Conservation (phyloP, 2,113 vertebrate species). For the Salminus brasiliensis region DNA sequence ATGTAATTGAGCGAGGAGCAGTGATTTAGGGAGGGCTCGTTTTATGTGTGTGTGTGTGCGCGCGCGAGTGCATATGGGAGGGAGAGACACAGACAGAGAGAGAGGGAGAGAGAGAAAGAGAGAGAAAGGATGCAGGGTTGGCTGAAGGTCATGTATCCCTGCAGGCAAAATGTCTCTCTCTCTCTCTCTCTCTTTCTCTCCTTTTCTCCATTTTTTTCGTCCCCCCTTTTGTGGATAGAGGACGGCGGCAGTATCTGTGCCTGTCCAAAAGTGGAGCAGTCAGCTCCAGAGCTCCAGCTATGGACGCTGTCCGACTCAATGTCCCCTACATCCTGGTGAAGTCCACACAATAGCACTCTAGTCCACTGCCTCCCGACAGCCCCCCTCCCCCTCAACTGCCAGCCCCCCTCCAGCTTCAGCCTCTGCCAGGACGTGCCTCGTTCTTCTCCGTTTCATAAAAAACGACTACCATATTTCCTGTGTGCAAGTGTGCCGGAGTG, state of each 20-base stretch:
- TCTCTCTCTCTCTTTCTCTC: conserved; percentile 26
- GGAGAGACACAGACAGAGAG: too few relatives aligned
- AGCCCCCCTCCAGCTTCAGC: conserved; percentile 9
- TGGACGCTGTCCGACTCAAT: conserved; percentile 57
- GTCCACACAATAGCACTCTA: conserved; percentile 51
- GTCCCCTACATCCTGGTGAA: conserved; percentile 66
- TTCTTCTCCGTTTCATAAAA: conserved; percentile 39
- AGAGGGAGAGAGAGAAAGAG: background rate
- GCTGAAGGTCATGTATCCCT: conserved; percentile 75
- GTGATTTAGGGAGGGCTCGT: conserved; percentile 52
- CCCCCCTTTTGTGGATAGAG: conserved; percentile 34
- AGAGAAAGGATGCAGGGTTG: conserved; percentile 55
- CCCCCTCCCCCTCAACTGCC: too few relatives aligned
- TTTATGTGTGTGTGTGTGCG: background rate
- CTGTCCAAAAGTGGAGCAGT: conserved; percentile 60
- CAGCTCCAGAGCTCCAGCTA: conserved; percentile 57
- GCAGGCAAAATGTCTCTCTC: conserved; percentile 48
- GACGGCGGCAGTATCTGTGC: conserved; percentile 14
- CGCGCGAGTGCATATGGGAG: background rate
- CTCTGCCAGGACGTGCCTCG: too few relatives aligned
- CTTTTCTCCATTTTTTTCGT: conserved; percentile 12
- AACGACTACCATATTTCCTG: conserved; percentile 24
- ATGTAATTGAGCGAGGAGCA: conserved; percentile 68
- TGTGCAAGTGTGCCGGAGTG: background rate
- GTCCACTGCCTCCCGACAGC: conserved; percentile 31